Conservation (phyloP, 1,140 invertebrate genomes). For the Copidosoma floridanum region DNA sequence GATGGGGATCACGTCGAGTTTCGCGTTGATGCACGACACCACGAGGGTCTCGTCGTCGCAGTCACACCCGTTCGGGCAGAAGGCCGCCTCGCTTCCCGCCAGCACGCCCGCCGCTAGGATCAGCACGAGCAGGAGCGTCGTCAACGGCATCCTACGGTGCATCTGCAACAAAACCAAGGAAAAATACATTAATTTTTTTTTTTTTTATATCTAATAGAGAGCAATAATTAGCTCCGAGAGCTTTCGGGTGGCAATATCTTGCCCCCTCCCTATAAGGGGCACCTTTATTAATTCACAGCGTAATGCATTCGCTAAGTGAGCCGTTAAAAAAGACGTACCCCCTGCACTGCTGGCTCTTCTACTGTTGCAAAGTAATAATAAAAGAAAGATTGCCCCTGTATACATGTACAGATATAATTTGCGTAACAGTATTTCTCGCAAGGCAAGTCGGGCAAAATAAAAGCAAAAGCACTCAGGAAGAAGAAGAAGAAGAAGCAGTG, state of each 20-base stretch:
- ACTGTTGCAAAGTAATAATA: no score
- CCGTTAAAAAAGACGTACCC: no score
- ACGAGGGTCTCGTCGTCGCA: conserved; percentile 86
- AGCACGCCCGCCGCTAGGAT: conserved; percentile 43
- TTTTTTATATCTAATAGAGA: no score
- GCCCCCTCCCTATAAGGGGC: no score
- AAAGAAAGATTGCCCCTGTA: no score
- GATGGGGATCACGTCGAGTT: conserved; percentile 85
- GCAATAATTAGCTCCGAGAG: no score
- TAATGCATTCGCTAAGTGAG: no score
- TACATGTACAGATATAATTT: conserved; percentile 1
- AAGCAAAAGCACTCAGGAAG: neutral
- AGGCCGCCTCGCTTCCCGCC: conserved; percentile 47
- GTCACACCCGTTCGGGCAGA: conserved; percentile 76
- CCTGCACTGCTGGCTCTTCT: no score
- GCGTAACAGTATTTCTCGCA: conserved; percentile 5
- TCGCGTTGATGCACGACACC: conserved; percentile 81
- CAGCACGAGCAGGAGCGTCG: conserved; percentile 42
- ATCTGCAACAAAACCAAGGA: conserved; percentile 46
- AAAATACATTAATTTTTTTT: no score
- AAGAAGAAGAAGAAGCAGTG: neutral
- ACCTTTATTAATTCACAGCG: no score
- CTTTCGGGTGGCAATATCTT: no score
- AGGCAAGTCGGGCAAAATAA: conserved; percentile 8
- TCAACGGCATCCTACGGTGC: conserved; percentile 8